A percentile compares a stretch with the other conserved stretches of the same genome.
Evolutionary conservation across 2,797 vertebrate species (phyloP).

Genomic region (Paedocypris micromegethes): DNA sequence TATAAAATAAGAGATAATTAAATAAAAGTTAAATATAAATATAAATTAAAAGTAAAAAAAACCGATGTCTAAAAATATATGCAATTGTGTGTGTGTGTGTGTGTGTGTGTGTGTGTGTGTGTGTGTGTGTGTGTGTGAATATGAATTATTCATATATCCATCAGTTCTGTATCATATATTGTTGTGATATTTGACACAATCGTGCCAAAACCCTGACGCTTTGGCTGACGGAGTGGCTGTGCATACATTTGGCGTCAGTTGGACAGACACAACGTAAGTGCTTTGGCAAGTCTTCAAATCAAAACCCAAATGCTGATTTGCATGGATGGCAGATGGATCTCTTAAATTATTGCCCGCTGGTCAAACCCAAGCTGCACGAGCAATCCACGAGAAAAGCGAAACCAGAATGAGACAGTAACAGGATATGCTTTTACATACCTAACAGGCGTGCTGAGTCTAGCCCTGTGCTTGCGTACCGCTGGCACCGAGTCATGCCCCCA

Average conservation of each 20-base stretch:
- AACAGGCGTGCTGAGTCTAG: slow-evolving; percentile 26
- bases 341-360: slow-evolving; percentile 7
- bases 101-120: no score
- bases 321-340: not conserved
- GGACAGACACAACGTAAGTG: slow-evolving; percentile 2
- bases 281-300: slow-evolving; percentile 8
- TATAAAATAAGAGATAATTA: no score
- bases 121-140: no score
- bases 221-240: slow-evolving; percentile 17
- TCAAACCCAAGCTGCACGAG: not conserved
- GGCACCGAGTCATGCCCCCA: slow-evolving; percentile 22
- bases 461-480: slow-evolving; percentile 11
- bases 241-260: not conserved
- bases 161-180: not conserved
- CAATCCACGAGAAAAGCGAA: slow-evolving; percentile 1
- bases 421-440: slow-evolving; percentile 13
- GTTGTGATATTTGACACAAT: slow-evolving; percentile 26
- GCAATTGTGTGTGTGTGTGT: no score
- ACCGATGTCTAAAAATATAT: no score
- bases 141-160: no score
- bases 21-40: no score
- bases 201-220: slow-evolving; percentile 29
- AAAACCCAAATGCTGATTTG: not conserved
- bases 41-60: no score
- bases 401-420: slow-evolving; percentile 11